Base-by-base conservation (phyloP, 2,113 vertebrate species). In the Lethenteron reissneri region DNA sequence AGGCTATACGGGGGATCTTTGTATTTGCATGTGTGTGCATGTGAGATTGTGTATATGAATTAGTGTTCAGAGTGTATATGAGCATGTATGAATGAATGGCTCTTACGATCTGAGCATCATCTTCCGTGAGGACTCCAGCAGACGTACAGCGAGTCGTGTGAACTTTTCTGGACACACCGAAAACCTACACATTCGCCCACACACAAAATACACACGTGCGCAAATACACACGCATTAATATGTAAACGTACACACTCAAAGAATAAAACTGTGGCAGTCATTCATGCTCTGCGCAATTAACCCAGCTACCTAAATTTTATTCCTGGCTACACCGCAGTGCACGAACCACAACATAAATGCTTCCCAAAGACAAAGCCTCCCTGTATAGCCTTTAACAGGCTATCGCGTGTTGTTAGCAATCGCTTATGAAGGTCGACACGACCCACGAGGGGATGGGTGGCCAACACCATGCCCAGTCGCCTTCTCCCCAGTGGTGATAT, bases 81-180 rank as follows among this genome's bases (percentile, higher is more conserved):
- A 41, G 41, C 41, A 41, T 41, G 41, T 7, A 41, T 41, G 6
- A 41, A 41, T 41, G 5, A 41, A 6, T 41, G 41, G 41, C 41
- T 41, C 41, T 41, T 41, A 99, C 94, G 78, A 99, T 83, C 71
- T 99, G 94, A 0, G 87, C 86, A 56, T 87, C 82, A 2, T 84
- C 73, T 0, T 83, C 81, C 0, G 90, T 97, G 69, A 95, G 56
- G 10, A 99, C 81, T 0, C 87, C 90, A 3, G 78, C 58, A 58
- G 90, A 82, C 70, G 85, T 82, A 58, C 84, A 82, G 1, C 89
- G 83, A 1, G 91, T 97, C 0, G 94, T 99, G 73, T 99, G 94
- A 0, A 97, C 94, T 77, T 99, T 99, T 77, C 76, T 85, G 21
- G 94, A 99, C 10, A 95, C 88, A 0, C 91, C 86, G 79, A 99